These are phyloP conservation scores for Eulimnadia texana DNA, from an alignment of 1,140 invertebrate genomes.

Conservation along the genomic window DNA sequence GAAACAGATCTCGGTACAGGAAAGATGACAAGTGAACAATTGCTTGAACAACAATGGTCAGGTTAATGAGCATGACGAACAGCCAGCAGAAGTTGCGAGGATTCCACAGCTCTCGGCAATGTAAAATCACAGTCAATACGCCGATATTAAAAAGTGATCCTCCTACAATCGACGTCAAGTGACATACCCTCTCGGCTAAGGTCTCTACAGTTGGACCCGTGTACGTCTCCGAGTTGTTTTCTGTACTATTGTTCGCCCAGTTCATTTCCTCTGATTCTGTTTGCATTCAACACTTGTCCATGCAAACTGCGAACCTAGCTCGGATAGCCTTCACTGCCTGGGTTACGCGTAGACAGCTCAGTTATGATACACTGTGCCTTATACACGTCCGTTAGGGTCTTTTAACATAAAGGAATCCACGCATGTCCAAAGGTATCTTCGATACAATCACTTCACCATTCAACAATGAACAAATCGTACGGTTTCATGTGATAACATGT, in stretches of 20 bases:
- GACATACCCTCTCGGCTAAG: neutral
- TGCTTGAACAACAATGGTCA: neutral
- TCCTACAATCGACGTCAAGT: neutral
- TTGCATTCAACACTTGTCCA: no score
- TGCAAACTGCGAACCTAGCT: no score
- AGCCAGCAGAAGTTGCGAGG: neutral
- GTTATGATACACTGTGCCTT: no score
- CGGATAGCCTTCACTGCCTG: no score
- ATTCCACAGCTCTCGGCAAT: neutral
- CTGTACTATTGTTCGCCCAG: neutral
- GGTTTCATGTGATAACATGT: no score
- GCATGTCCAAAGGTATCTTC: no score
- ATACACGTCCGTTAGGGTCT: no score
- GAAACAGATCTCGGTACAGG: neutral
- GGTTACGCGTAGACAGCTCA: no score
- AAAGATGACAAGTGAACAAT: neutral
- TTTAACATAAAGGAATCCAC: no score
- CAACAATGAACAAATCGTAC: no score
- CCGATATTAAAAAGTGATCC: neutral
- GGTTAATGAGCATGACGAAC: neutral
- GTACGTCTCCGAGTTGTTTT: neutral
- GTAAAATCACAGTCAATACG: neutral
- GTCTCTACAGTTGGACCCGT: neutral
- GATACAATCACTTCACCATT: no score
- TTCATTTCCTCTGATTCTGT: no score